Base-by-base conservation (phyloP, 2,888 invertebrate genomes). In the Thecocarcelia acutangulata region DNA sequence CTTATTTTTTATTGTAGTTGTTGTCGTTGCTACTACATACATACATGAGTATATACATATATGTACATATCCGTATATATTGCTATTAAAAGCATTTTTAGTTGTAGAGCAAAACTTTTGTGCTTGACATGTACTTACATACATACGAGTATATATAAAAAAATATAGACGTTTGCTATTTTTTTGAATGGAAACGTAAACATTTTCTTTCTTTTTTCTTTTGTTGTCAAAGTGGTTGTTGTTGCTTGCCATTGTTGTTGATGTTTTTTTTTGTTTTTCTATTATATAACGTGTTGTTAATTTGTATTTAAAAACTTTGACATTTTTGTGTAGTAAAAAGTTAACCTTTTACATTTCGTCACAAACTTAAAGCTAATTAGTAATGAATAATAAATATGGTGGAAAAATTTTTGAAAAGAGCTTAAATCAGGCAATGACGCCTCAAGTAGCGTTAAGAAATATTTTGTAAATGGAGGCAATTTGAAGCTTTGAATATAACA, bases 51-150 rank as follows among this genome's bases (percentile, higher is more conserved):
- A 33, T 1, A 33, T 9, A 9, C 33, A 33, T 9, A 9, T 9
- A 33, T 9, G 9, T 9, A 33, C 33, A 33, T 33, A 40, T 42
- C 56, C 54, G 13, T 50, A 17, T 33, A 37, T n/a, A 50, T 73
- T 63, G 37, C 42, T 42, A 15, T 69, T 69, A 37, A 42, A 61
- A 46, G 46, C 40, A 17, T 19, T 58, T 37, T 44, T 9, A 17
- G 17, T 54, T 15, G 15, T 3, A 37, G 33, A 17, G 54, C n/a
- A 63, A 54, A 76, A 77, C 69, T 63, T 77, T 70, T 80, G 75
- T 54, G 75, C 75, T 80, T 80, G 75, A 75, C 75, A 80, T 42
- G 19, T 68, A 46, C 48, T 8, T 15, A 15, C 17, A 54, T 19
- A 64, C 46, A 0, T 3, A 46, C 15, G n/a, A n/a, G n/a, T n/a